Conservation (phyloP, 2,888 invertebrate species). For the Apamea monoglypha region DNA sequence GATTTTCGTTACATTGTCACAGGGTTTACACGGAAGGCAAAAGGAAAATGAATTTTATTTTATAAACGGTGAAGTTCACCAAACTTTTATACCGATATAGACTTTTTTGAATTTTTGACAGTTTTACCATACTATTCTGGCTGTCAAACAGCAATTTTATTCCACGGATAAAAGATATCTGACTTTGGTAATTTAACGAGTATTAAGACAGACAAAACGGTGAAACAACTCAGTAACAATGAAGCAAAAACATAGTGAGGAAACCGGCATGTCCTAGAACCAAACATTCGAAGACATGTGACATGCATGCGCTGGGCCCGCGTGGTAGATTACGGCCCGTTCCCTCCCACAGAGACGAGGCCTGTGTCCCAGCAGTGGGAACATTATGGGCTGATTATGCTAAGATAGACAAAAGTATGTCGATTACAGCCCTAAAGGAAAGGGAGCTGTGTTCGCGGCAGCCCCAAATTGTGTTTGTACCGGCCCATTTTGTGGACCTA, state of each 20-base stretch:
- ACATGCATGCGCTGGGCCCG: background rate
- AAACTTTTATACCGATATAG: background rate
- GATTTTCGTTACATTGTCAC: constrained; percentile 20
- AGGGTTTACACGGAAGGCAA: constrained; percentile 1
- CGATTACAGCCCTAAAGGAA: constrained; percentile 32
- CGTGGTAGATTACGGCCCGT: background rate
- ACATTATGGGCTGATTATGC: background rate
- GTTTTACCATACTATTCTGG: background rate
- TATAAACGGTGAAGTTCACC: background rate
- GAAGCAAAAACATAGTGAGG: background rate
- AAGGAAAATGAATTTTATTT: background rate
- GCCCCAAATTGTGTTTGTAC: constrained; percentile 72
- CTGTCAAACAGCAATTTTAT: background rate
- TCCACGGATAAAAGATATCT: too few relatives aligned
- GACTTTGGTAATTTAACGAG: constrained; percentile 8
- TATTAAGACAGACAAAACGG: background rate
- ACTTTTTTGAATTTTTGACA: too few relatives aligned
- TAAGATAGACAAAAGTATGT: constrained; percentile 5
- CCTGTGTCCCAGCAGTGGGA: background rate
- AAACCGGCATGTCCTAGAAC: background rate
- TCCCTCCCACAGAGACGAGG: background rate
- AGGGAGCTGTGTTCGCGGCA: constrained; percentile 54
- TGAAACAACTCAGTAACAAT: background rate
- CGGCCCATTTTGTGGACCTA: constrained; percentile 66
- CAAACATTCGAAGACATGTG: background rate